Percentiles rank a stretch among this genome's conserved stretches.
phyloP scores from a whole-genome alignment of 2,797 vertebrate species.

The Sparus aurata region DNA sequence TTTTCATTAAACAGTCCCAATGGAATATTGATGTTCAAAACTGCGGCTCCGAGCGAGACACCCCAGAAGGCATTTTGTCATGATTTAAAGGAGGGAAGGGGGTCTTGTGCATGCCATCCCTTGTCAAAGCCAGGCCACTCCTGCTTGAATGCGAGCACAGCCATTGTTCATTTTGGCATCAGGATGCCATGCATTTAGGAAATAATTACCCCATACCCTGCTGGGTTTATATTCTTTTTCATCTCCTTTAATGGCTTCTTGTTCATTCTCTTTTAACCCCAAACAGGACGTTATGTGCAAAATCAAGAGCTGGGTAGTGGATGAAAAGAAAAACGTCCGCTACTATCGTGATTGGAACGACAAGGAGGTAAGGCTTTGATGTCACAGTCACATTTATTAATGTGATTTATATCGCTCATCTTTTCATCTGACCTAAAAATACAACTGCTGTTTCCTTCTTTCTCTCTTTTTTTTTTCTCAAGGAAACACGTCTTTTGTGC shows the following conservation, averaged over 20 bases:
- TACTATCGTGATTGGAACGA: conserved; percentile 96
- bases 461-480: conserved; percentile 17
- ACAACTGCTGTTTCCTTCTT: conserved; percentile 56
- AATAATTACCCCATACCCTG: conserved; percentile 91
- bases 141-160: conserved; percentile 76
- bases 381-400: conserved; percentile 76
- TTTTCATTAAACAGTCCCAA: conserved; percentile 73
- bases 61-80: conserved; percentile 81
- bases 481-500: conserved; percentile 69
- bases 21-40: conserved; percentile 71
- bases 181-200: conserved; percentile 87
- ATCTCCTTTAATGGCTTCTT: conserved; percentile 90
- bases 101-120: conserved; percentile 78
- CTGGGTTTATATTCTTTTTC: conserved; percentile 90
- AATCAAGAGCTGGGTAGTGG: conserved; percentile 96
- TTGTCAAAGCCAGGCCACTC: conserved; percentile 81
- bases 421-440: conserved; percentile 78
- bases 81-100: conserved; percentile 75
- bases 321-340: conserved; percentile 95
- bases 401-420: conserved; percentile 69
- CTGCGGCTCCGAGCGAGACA: conserved; percentile 60
- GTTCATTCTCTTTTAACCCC: conserved; percentile 90
- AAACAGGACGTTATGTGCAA: conserved; percentile 96
- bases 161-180: conserved; percentile 86
- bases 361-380: conserved; percentile 93